phyloP scores from a whole-genome alignment of 2,888 invertebrate genomes.

The Drosophila testacea region DNA sequence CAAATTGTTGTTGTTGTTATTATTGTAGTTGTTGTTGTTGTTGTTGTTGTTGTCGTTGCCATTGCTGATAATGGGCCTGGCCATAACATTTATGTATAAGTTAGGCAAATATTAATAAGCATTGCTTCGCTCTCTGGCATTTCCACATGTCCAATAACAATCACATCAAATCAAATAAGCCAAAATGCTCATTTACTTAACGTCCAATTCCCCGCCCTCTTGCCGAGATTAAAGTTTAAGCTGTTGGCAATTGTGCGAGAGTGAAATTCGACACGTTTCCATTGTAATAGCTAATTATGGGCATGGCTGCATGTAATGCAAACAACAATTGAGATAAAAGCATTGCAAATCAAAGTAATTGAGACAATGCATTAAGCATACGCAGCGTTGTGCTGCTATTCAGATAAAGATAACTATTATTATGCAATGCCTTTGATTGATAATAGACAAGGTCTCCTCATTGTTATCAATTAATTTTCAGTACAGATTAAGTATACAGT shows the following conservation, averaged over 20 bases:
- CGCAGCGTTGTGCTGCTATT: constrained; percentile 27
- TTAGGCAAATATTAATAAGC: constrained; percentile 64
- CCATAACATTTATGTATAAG: constrained; percentile 64
- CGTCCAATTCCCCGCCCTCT: neutral
- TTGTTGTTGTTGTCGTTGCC: constrained; percentile 41
- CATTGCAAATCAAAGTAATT: constrained; percentile 15
- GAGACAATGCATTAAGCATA: constrained; percentile 18
- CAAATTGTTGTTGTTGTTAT: constrained; percentile 55
- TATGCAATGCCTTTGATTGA: constrained; percentile 1
- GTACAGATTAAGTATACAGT: neutral
- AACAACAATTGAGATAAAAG: constrained; percentile 24
- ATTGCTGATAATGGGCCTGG: constrained; percentile 52
- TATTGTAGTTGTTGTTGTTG: too few species aligned
- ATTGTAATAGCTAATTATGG: constrained; percentile 42
- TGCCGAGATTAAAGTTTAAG: neutral
- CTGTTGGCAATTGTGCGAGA: constrained; percentile 11
- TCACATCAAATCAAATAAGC: constrained; percentile 63
- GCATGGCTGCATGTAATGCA: constrained; percentile 24
- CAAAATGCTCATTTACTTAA: constrained; percentile 17
- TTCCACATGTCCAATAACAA: constrained; percentile 52
- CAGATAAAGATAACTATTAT: neutral
- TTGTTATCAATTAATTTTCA: neutral
- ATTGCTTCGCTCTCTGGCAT: constrained; percentile 36
- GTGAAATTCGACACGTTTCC: constrained; percentile 41
- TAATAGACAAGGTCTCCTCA: neutral